These are phyloP conservation scores for Drosophila buzzatii DNA, from an alignment of 2,888 invertebrate genomes.

Conservation along the genomic window DNA sequence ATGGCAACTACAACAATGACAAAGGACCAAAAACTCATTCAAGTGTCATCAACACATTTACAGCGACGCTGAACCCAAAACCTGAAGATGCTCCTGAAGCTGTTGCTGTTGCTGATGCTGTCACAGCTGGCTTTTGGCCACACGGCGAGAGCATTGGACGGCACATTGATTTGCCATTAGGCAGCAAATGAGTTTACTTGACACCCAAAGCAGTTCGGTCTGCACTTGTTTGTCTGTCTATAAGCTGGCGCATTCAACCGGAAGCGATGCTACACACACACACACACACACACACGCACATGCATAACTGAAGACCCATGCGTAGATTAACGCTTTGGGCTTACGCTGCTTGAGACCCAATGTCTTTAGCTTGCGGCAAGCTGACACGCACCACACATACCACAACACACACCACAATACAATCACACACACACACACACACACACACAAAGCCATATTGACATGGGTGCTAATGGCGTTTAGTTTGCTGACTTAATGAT, in stretches of 20 bases:
- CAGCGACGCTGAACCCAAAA: conserved; percentile 13
- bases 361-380: conserved; percentile 55
- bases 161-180: conserved; percentile 76
- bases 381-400: conserved; percentile 23
- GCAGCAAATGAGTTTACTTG: conserved; percentile 65
- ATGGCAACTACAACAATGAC: conserved; percentile 27
- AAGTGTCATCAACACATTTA: conserved; percentile 75
- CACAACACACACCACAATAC: conserved; percentile 7
- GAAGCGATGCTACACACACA: conserved; percentile 59
- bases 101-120: background rate
- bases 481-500: conserved; percentile 72
- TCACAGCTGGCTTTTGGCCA: conserved; percentile 39
- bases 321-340: conserved; percentile 8
- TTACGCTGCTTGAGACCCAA: conserved; percentile 22
- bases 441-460: conserved; percentile 24
- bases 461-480: conserved; percentile 68
- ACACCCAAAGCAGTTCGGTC: conserved; percentile 8
- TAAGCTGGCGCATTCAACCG: conserved; percentile 65
- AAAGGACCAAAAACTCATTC: conserved; percentile 68
- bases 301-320: background rate
- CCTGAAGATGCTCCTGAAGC: background rate
- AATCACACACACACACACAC: background rate
- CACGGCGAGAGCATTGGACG: conserved; percentile 22
- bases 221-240: conserved; percentile 30
- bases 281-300: conserved; percentile 31